Conservation (phyloP, 2,113 vertebrate genomes). For the Apeltes quadracus region DNA sequence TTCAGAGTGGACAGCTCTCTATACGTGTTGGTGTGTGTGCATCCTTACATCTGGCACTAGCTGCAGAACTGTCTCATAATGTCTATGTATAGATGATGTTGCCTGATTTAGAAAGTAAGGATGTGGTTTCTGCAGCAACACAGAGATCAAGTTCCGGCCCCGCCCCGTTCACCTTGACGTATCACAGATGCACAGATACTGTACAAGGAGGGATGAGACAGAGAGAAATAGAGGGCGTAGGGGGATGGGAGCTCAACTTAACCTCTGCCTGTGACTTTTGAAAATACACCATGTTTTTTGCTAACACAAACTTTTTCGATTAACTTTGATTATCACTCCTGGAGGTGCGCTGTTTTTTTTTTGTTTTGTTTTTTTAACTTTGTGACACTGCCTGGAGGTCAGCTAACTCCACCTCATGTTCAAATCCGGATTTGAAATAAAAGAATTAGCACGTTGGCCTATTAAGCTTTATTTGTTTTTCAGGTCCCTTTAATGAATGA, state of each 20-base stretch:
- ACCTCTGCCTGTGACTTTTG: slow-evolving; percentile 2
- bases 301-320: neutral
- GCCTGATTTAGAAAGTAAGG: slow-evolving; percentile 77
- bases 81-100: slow-evolving; percentile 74
- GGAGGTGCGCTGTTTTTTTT: neutral
- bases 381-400: neutral
- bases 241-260: slow-evolving; percentile 12
- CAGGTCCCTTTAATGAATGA: neutral
- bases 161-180: slow-evolving; percentile 75
- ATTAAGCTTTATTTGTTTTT: neutral
- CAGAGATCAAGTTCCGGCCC: slow-evolving; percentile 71
- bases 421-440: neutral
- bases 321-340: neutral
- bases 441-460: neutral
- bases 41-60: slow-evolving; percentile 47
- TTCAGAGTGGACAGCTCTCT: slow-evolving; percentile 52
- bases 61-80: slow-evolving; percentile 61
- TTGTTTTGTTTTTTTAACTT: no score
- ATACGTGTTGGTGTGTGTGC: slow-evolving; percentile 29
- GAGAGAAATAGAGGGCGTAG: neutral
- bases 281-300: neutral
- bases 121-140: slow-evolving; percentile 76
- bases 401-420: neutral
- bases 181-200: slow-evolving; percentile 46
- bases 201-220: slow-evolving; percentile 53